Conservation (phyloP, 2,113 vertebrate species). For the Platichthys flesus region DNA sequence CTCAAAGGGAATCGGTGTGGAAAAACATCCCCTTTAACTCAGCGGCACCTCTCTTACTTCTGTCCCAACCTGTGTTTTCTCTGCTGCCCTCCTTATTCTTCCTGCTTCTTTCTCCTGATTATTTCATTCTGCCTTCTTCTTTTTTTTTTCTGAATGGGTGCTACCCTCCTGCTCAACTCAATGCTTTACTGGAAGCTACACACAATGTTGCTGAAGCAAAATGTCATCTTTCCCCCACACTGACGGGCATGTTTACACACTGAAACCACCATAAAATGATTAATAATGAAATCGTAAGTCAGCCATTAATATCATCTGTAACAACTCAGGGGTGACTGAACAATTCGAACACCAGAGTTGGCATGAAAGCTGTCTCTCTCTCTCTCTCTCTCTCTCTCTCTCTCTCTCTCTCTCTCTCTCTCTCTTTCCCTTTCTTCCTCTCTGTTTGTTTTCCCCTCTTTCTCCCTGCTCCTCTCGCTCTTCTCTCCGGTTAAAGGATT, state of each 20-base stretch:
- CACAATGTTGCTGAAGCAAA: conserved; percentile 7
- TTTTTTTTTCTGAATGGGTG: conserved; percentile 43
- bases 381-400: conserved; percentile 22
- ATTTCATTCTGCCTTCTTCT: conserved; percentile 26
- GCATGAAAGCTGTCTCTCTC: conserved; percentile 13
- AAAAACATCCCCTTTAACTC: conserved; percentile 68
- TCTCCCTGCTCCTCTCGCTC: conserved; percentile 22
- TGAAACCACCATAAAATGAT: conserved; percentile 24
- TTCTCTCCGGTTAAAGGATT: conserved; percentile 69
- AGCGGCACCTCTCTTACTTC: conserved; percentile 59
- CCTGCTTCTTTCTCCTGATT: conserved; percentile 51
- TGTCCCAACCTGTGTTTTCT: conserved; percentile 62
- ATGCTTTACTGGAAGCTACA: conserved; percentile 33
- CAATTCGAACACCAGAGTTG: background rate
- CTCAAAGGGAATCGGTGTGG: conserved; percentile 67
- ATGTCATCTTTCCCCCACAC: conserved; percentile 15
- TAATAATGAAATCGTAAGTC: conserved; percentile 33
- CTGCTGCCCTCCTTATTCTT: conserved; percentile 43
- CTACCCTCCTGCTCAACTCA: conserved; percentile 35
- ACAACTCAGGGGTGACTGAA: conserved; percentile 6
- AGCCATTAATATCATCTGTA: conserved; percentile 26
- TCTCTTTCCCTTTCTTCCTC: conserved; percentile 13
- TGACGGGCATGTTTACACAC: conserved; percentile 36
- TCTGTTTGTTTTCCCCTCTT: conserved; percentile 35
- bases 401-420: conserved; percentile 25